Conservation (phyloP, 1,140 invertebrate genomes). For the Drosophila nikananu region DNA sequence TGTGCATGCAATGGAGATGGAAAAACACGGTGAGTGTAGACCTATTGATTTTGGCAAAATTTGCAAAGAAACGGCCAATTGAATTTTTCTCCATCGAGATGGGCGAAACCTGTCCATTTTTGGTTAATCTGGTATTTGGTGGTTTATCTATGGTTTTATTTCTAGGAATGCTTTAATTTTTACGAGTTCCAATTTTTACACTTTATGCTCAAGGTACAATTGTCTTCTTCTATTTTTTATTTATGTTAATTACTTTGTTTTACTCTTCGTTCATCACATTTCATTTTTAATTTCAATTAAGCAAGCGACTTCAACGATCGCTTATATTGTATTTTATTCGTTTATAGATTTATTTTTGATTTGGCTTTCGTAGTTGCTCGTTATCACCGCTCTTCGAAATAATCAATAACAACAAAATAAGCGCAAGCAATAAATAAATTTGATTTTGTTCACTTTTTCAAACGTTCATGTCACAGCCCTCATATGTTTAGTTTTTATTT, state of each 20-base stretch:
- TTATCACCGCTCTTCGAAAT: constrained; percentile 74
- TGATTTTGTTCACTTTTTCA: constrained; percentile 67
- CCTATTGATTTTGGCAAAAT: constrained; percentile 81
- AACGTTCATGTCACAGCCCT: constrained; percentile 80
- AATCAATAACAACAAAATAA: constrained; percentile 41
- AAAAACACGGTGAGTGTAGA: constrained; percentile 13
- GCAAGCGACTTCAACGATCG: constrained; percentile 55
- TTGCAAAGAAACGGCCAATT: constrained; percentile 74
- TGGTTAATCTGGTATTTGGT: constrained; percentile 38
- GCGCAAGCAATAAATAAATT: constrained; percentile 57
- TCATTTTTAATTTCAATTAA: constrained; percentile 71
- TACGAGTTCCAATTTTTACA: constrained; percentile 69
- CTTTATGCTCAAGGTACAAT: constrained; percentile 78
- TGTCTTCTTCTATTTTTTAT: constrained; percentile 62
- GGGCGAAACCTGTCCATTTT: constrained; percentile 71
- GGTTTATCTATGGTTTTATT: constrained; percentile 38
- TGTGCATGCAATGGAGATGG: constrained; percentile 20
- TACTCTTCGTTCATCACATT: constrained; percentile 72
- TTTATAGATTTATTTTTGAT: constrained; percentile 79
- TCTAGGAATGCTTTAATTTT: constrained; percentile 57
- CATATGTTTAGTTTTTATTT: constrained; percentile 57
- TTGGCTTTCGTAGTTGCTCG: constrained; percentile 74
- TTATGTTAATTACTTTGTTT: constrained; percentile 30
- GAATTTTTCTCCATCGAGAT: constrained; percentile 46
- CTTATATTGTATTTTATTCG: constrained; percentile 54